These are phyloP conservation scores for Ennomos quercinarius DNA, from an alignment of 2,888 invertebrate genomes.

Conservation along the genomic window DNA sequence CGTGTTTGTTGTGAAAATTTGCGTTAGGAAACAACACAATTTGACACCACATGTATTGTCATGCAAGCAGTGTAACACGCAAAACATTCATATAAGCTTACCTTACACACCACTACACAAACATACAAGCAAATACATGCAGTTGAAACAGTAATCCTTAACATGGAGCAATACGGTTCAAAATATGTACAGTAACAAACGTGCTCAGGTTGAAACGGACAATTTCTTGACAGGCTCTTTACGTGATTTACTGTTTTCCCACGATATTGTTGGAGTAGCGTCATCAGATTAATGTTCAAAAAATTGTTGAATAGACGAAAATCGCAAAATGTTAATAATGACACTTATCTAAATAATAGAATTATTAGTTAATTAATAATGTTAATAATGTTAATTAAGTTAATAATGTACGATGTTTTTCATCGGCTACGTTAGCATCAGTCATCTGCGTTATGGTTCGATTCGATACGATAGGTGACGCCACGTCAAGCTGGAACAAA, in stretches of 20 bases:
- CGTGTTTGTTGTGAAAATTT: too few species aligned
- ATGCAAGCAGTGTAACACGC: conserved; percentile 41
- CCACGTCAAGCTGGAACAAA: too few species aligned
- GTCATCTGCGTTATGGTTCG: too few species aligned
- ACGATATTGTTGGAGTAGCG: conserved; percentile 49
- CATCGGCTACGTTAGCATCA: too few species aligned
- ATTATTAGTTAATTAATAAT: too few species aligned
- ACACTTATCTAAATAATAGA: too few species aligned
- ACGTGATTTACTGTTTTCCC: conserved; percentile 61
- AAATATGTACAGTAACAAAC: conserved; percentile 9
- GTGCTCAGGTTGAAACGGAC: conserved; percentile 13
- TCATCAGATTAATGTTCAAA: conserved; percentile 36
- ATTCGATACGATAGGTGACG: too few species aligned
- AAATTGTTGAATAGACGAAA: too few species aligned
- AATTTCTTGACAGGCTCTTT: conserved; percentile 44
- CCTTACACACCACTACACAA: background rate
- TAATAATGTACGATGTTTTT: too few species aligned
- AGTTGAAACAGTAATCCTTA: conserved; percentile 8
- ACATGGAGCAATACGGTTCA: conserved; percentile 16
- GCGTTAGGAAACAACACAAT: conserved; percentile 20
- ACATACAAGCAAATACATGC: background rate
- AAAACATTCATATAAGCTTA: background rate
- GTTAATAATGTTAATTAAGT: too few species aligned
- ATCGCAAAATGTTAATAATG: too few species aligned
- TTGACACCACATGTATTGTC: conserved; percentile 41